Percentiles rank a stretch among this genome's conserved stretches.
These are phyloP conservation scores for Sander vitreus DNA, from an alignment of 2,113 vertebrate genomes.

Conservation along the genomic window DNA sequence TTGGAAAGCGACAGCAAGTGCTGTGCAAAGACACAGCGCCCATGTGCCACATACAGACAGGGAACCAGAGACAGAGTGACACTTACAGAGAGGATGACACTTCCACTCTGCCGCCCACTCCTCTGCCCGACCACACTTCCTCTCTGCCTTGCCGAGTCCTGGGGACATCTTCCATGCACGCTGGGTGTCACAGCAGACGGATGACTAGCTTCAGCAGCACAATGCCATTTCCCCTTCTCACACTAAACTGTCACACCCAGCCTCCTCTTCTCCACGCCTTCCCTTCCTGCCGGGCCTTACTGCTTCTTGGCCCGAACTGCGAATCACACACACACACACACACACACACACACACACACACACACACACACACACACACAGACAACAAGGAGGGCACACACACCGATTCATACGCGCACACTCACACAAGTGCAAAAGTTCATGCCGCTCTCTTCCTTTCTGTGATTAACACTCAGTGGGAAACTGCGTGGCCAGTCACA, in stretches of 20 bases:
- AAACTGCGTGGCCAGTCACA: conserved; percentile 30
- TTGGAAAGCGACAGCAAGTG: conserved; percentile 23
- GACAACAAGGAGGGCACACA: conserved; percentile 13
- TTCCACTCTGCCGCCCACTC: conserved; percentile 70
- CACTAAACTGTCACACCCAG: conserved; percentile 66
- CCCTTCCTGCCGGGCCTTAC: conserved; percentile 49
- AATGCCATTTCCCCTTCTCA: conserved; percentile 68
- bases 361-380: conserved; percentile 13
- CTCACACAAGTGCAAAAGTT: conserved; percentile 31
- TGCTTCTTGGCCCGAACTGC: conserved; percentile 47
- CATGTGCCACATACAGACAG: conserved; percentile 41
- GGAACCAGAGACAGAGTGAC: conserved; percentile 60
- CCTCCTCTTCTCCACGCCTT: conserved; percentile 27
- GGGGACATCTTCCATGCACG: conserved; percentile 70
- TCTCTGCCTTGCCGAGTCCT: conserved; percentile 60
- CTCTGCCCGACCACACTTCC: conserved; percentile 62
- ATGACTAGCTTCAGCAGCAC: conserved; percentile 71
- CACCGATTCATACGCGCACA: conserved; percentile 8
- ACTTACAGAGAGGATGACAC: conserved; percentile 69
- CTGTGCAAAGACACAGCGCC: conserved; percentile 1
- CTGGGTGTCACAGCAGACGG: conserved; percentile 80
- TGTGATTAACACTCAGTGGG: conserved; percentile 63
- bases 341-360: conserved; percentile 11
- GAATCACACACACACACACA: conserved; percentile 16
- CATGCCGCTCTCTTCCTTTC: conserved; percentile 13